These are phyloP conservation scores for Hoplias malabaricus DNA, from an alignment of 2,113 vertebrate species.

Conservation along the genomic window DNA sequence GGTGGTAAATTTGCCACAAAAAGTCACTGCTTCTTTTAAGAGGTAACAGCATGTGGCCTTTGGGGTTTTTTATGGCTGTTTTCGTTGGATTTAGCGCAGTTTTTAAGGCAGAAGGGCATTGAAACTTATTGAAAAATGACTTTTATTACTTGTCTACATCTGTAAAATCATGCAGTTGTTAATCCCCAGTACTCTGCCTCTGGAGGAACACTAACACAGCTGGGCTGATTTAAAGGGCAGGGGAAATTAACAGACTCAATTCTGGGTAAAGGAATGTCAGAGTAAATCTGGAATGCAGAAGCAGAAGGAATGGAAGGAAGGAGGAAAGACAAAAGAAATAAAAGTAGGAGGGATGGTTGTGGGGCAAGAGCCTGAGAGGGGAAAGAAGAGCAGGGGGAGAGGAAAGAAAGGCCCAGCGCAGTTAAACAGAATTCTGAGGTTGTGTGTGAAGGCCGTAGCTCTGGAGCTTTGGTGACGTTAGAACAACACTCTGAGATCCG, in stretches of 20 bases:
- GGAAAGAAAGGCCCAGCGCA: conserved; percentile 48
- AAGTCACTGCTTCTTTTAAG: conserved; percentile 68
- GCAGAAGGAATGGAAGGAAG: background rate
- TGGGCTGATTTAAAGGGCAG: background rate
- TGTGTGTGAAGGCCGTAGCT: conserved; percentile 74
- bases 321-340: background rate
- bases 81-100: conserved; percentile 23
- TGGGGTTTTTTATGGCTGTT: conserved; percentile 61
- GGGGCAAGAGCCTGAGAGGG: background rate
- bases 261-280: background rate
- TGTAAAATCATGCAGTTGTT: background rate
- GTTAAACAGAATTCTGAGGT: conserved; percentile 73
- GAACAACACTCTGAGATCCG: conserved; percentile 76
- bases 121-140: too few species aligned
- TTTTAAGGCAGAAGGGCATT: conserved; percentile 53
- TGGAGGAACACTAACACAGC: background rate
- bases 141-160: too few species aligned
- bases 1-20: conserved; percentile 62
- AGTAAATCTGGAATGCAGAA: background rate
- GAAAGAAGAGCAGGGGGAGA: conserved; percentile 1
- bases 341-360: background rate
- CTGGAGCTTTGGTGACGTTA: conserved; percentile 86
- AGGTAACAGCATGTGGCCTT: conserved; percentile 73
- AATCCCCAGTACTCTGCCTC: background rate
- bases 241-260: background rate